Conservation (phyloP, 2,113 vertebrate species). For the Himantopus leucocephalus region DNA sequence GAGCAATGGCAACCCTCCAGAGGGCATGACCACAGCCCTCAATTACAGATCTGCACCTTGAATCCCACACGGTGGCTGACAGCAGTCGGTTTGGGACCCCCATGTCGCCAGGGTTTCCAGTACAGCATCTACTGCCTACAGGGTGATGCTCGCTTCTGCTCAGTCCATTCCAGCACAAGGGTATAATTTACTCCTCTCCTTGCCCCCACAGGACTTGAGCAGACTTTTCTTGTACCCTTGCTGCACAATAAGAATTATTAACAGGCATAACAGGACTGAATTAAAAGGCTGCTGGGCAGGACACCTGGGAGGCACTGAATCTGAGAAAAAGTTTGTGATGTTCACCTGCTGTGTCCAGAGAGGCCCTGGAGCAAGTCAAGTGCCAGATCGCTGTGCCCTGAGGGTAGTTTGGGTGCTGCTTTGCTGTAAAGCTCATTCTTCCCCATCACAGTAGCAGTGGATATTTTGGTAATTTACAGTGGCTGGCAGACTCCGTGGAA, state of each 20-base stretch:
- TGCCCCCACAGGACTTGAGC: background rate
- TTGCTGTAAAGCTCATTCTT: background rate
- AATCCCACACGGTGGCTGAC: background rate
- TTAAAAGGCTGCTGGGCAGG: background rate
- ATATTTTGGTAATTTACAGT: background rate
- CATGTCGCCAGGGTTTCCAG: background rate
- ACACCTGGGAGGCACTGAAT: background rate
- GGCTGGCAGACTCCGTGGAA: background rate
- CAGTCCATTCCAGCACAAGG: background rate
- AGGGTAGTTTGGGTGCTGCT: background rate
- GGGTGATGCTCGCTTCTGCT: background rate
- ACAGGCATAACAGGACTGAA: background rate
- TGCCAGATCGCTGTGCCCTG: background rate
- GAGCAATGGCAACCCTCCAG: background rate
- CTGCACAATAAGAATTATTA: background rate
- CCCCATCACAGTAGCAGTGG: background rate
- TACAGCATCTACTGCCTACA: accelerated
- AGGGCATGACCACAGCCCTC: background rate
- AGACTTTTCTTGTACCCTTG: background rate
- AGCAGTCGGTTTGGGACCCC: background rate
- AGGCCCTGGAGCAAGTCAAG: background rate
- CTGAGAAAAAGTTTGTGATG: background rate
- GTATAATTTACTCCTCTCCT: background rate
- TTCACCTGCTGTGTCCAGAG: background rate
- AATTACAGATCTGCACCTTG: background rate